These are phyloP conservation scores for Macaca mulatta DNA, from an alignment of 2,113 vertebrate species.

Conservation along the genomic window DNA sequence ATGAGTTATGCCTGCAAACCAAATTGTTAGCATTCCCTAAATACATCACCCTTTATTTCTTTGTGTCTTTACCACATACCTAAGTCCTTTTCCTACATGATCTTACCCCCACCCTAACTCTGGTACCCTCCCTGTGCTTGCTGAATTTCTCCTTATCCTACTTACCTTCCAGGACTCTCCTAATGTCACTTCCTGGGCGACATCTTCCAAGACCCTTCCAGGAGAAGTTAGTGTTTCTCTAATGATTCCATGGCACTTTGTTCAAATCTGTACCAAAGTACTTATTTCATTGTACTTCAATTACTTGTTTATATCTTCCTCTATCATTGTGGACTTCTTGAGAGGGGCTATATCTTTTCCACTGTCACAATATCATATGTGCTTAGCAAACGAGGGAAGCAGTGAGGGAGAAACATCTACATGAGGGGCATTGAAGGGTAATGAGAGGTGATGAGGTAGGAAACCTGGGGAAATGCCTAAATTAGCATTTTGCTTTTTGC, in stretches of 20 bases:
- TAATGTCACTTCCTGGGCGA: not conserved
- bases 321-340: not conserved
- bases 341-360: not conserved
- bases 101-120: not conserved
- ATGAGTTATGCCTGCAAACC: not conserved
- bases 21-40: not conserved
- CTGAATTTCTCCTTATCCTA: not conserved
- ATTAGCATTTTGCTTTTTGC: not conserved
- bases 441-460: not conserved
- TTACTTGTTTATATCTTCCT: not conserved
- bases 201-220: not conserved
- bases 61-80: not conserved
- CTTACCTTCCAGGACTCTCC: not conserved
- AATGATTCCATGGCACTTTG: not conserved
- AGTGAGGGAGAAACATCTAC: not conserved
- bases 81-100: not conserved
- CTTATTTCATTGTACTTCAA: not conserved
- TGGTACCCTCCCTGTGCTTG: not conserved
- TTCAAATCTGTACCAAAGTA: not conserved
- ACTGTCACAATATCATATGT: not conserved
- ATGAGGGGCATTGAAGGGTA: too few relatives aligned
- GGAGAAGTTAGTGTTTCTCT: not conserved
- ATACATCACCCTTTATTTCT: not conserved
- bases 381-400: not conserved
- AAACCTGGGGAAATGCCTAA: not conserved